Evolutionary conservation across 2,888 invertebrate species (phyloP).

Genomic region (Allophyes oxyacanthae): DNA sequence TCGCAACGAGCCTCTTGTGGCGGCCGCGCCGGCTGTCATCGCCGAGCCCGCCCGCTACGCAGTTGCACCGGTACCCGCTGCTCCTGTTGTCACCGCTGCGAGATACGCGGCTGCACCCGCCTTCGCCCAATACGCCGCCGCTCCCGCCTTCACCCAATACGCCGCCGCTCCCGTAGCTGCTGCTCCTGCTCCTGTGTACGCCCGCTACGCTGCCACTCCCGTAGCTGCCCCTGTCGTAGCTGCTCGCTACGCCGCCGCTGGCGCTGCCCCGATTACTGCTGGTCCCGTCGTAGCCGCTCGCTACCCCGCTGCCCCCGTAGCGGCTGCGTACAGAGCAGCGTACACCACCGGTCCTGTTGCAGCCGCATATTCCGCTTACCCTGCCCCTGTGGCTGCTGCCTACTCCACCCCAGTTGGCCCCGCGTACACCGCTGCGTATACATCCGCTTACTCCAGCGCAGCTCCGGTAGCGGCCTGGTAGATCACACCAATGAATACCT

Average conservation of each 20-base stretch:
- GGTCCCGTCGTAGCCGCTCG: conserved; percentile 50
- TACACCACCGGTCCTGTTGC: conserved; percentile 56
- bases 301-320: conserved; percentile 50
- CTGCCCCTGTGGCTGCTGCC: conserved; percentile 44
- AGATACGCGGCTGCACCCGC: conserved; percentile 65
- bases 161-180: conserved; percentile 35
- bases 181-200: conserved; percentile 25
- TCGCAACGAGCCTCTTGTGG: conserved; percentile 78
- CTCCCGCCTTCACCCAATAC: no score
- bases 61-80: conserved; percentile 62
- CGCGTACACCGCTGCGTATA: conserved; percentile 50
- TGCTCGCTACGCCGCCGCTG: conserved; percentile 52
- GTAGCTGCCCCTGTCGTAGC: conserved; percentile 63
- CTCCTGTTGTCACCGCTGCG: conserved; percentile 76
- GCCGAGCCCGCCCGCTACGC: conserved; percentile 72
- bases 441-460: conserved; percentile 53
- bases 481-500: conserved; percentile 4
- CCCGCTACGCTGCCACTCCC: conserved; percentile 54
- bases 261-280: conserved; percentile 56
- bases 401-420: conserved; percentile 53
- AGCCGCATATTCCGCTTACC: conserved; percentile 54
- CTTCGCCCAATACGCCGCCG: conserved; percentile 50
- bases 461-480: conserved; percentile 36
- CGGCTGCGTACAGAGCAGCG: conserved; percentile 52
- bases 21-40: conserved; percentile 74